A percentile compares a stretch with the other conserved stretches of the same genome.
Evolutionary conservation across 2,888 invertebrate species (phyloP).

Genomic region (Synergus umbraculus): DNA sequence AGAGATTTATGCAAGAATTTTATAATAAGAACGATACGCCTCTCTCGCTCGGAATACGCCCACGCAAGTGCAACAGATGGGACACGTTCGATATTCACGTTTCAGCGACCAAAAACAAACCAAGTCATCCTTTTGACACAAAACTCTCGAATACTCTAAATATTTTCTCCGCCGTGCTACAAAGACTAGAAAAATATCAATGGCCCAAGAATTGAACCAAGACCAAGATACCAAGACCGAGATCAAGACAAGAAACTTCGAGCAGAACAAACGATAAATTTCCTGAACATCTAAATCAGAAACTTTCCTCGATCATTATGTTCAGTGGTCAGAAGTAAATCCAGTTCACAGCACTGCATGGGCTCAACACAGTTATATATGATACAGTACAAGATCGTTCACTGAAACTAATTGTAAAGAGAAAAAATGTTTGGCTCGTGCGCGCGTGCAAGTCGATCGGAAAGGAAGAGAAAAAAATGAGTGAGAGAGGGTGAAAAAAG

Average conservation of each 20-base stretch:
- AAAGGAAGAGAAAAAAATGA: constrained; percentile 41
- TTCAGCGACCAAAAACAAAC: constrained; percentile 12
- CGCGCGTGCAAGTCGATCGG: background rate
- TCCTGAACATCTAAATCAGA: background rate
- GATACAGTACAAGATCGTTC: background rate
- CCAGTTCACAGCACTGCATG: background rate
- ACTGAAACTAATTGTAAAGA: constrained; percentile 29
- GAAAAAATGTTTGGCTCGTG: constrained; percentile 33
- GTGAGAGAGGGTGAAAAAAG: constrained; percentile 32
- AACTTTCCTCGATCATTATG: background rate
- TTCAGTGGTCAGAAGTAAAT: background rate
- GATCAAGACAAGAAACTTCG: background rate
- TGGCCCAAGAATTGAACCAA: background rate
- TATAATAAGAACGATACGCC: constrained; percentile 43
- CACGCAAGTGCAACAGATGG: constrained; percentile 42
- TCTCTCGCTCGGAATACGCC: constrained; percentile 42
- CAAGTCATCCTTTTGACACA: constrained; percentile 4
- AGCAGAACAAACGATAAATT: constrained; percentile 10
- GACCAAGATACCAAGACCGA: too few species aligned
- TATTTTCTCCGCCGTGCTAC: background rate
- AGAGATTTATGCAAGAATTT: constrained; percentile 48
- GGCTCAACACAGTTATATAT: background rate
- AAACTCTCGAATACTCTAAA: constrained; percentile 1
- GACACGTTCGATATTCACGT: constrained; percentile 37
- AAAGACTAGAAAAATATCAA: constrained; percentile 11